Conservation (phyloP, 2,888 invertebrate genomes). For the Hybos culiciformis region DNA sequence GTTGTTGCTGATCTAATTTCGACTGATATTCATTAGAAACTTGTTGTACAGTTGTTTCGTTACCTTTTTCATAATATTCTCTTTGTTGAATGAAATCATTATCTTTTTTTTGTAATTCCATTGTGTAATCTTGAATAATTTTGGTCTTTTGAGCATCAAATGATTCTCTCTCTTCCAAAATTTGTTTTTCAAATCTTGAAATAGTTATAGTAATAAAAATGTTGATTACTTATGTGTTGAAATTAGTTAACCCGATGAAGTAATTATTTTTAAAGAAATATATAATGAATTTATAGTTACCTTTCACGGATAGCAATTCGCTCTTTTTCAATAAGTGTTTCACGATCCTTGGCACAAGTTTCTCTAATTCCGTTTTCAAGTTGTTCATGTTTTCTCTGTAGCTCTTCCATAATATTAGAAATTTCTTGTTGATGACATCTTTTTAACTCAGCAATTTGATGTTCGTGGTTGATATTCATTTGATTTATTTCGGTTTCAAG, state of each 20-base stretch:
- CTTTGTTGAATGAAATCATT: conserved; percentile 30
- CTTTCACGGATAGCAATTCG: conserved; percentile 44
- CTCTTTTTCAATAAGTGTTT: conserved; percentile 46
- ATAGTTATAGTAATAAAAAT: conserved; percentile 2
- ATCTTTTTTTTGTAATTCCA: conserved; percentile 38
- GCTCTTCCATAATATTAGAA: conserved; percentile 53
- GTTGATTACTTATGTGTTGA: not conserved
- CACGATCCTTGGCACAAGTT: conserved; percentile 47
- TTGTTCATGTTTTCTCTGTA: conserved; percentile 46
- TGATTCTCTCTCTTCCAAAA: conserved; percentile 40
- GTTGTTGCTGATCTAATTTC: conserved; percentile 36
- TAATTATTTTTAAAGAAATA: too few species aligned
- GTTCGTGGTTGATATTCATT: conserved; percentile 59
- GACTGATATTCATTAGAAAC: conserved; percentile 39
- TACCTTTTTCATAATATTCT: conserved; percentile 34
- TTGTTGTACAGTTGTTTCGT: conserved; percentile 37
- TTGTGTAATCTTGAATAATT: conserved; percentile 36
- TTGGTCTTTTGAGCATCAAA: conserved; percentile 42
- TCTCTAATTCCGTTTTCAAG: conserved; percentile 46
- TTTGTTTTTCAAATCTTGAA: conserved; percentile 42
- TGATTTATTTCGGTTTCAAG: conserved; percentile 71
- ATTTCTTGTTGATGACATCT: conserved; percentile 48
- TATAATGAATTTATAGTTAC: conserved; percentile 20
- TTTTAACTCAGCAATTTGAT: conserved; percentile 42
- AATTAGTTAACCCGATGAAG: not conserved